These are phyloP conservation scores for Steinernema feltiae DNA, from an alignment of 1,140 invertebrate genomes.

Conservation along the genomic window DNA sequence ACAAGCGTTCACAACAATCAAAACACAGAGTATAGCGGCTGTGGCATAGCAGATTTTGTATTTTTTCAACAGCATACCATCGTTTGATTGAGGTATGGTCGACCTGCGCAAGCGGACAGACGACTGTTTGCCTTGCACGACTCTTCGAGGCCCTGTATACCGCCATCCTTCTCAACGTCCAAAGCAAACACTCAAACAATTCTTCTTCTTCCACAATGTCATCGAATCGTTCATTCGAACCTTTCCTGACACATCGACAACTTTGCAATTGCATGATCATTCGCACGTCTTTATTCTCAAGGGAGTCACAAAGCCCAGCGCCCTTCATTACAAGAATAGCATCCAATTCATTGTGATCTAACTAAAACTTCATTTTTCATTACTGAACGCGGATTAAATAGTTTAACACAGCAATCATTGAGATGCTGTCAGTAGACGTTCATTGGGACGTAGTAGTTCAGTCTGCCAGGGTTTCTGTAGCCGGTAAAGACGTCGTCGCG, in stretches of 20 bases:
- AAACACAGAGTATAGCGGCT: not conserved
- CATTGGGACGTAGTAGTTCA: not conserved
- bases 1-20: not conserved
- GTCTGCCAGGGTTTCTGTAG: not conserved
- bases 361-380: no score
- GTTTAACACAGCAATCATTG: not conserved
- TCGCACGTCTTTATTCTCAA: not conserved
- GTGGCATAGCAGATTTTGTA: not conserved
- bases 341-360: not conserved
- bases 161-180: not conserved
- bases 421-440: not conserved
- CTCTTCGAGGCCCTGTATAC: conserved; percentile 8
- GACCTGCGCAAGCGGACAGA: conserved; percentile 1
- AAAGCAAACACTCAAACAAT: not conserved
- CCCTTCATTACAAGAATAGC: not conserved
- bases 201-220: not conserved
- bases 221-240: no score
- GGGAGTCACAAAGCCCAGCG: not conserved
- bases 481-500: not conserved
- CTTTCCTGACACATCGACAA: no score
- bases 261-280: not conserved
- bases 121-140: not conserved
- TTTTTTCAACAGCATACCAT: not conserved
- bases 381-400: no score
- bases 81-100: not conserved